phyloP scores from a whole-genome alignment of 2,888 invertebrate genomes.

The Yponomeuta sedellus region DNA sequence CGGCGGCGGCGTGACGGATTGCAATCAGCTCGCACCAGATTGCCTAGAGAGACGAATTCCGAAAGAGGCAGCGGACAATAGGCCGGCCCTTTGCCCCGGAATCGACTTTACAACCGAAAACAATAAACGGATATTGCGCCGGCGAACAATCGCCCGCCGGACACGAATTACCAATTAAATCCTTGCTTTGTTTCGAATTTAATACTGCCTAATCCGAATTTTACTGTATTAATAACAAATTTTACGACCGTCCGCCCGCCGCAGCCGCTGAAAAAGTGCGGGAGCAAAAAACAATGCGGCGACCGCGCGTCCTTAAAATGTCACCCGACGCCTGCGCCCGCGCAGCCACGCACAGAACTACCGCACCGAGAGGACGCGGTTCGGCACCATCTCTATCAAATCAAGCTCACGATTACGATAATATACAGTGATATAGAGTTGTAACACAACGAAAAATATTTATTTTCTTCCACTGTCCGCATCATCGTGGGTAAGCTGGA shows the following conservation, averaged over 20 bases:
- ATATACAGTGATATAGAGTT: no score
- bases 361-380: not conserved
- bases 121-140: conserved; percentile 32
- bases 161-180: conserved; percentile 69
- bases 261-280: conserved; percentile 44
- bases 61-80: conserved; percentile 14
- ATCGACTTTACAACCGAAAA: conserved; percentile 38
- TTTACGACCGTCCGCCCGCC: conserved; percentile 47
- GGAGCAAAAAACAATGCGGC: conserved; percentile 49
- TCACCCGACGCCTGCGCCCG: conserved; percentile 44
- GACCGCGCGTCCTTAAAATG: conserved; percentile 51
- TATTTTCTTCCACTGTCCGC: no score
- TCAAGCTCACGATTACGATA: no score
- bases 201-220: conserved; percentile 71
- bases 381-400: no score
- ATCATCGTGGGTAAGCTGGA: no score
- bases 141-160: conserved; percentile 29
- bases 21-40: not conserved
- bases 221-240: conserved; percentile 71
- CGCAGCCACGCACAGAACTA: not conserved
- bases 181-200: conserved; percentile 70
- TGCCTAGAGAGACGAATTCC: conserved; percentile 23
- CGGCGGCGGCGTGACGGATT: not conserved
- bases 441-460: no score
- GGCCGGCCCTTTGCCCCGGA: conserved; percentile 14